Evolutionary conservation across 1,140 invertebrate genomes (phyloP).

Genomic region (Polyergus mexicanus): DNA sequence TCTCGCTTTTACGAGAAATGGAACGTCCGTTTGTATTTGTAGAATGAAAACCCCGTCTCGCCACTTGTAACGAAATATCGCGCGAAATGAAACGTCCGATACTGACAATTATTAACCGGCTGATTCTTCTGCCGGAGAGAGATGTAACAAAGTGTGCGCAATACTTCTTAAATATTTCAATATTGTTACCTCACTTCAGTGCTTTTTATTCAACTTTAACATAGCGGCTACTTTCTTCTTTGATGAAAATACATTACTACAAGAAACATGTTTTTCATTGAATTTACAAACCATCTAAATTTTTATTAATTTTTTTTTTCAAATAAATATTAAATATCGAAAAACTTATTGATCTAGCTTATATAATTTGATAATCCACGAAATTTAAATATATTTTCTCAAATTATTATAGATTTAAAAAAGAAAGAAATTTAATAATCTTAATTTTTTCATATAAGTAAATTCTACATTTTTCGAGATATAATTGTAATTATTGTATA

Average conservation of each 20-base stretch:
- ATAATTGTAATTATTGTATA: background rate
- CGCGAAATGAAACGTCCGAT: constrained; percentile 48
- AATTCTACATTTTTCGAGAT: background rate
- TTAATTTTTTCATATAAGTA: background rate
- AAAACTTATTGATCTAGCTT: background rate
- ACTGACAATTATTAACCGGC: constrained; percentile 47
- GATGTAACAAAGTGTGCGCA: background rate
- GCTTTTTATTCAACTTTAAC: background rate
- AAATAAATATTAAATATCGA: background rate
- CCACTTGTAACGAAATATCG: constrained; percentile 56
- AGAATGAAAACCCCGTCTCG: constrained; percentile 29
- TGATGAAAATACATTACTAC: background rate
- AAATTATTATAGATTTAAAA: background rate
- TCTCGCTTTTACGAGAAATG: constrained; percentile 58
- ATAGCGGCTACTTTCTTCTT: background rate
- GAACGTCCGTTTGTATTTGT: constrained; percentile 33
- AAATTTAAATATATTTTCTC: background rate
- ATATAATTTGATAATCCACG: background rate
- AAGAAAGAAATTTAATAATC: background rate
- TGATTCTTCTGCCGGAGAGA: constrained; percentile 11
- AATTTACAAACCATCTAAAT: too few relatives aligned
- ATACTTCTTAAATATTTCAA: constrained; percentile 47
- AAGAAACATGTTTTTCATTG: background rate
- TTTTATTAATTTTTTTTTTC: background rate
- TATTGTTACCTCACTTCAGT: constrained; percentile 32